Conservation (phyloP, 1,140 invertebrate genomes). For the Hycleus cichorii region DNA sequence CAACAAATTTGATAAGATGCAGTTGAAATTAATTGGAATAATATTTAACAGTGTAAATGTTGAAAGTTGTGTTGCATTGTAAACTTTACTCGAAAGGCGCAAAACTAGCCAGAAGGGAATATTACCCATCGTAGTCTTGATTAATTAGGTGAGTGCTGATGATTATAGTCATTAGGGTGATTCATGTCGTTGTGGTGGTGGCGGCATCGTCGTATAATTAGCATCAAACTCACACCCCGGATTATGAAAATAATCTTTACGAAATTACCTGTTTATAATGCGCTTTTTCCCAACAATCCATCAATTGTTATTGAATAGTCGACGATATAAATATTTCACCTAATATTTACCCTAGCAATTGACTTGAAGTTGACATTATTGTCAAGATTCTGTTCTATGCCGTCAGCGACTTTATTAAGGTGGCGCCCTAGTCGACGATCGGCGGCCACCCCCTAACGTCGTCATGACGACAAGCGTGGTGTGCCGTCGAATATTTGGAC, state of each 20-base stretch:
- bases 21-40: no score
- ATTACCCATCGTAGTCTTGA: conserved; percentile 2
- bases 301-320: neutral
- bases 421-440: neutral
- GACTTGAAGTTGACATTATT: conserved; percentile 21
- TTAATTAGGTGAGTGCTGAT: conserved; percentile 28
- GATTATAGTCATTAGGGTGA: conserved; percentile 25
- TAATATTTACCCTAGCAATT: conserved; percentile 20
- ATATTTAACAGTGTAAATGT: no score
- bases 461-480: conserved; percentile 6
- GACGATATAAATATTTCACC: conserved; percentile 16
- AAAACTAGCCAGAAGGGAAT: no score
- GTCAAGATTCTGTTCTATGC: conserved; percentile 9
- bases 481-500: conserved; percentile 13
- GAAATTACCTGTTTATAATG: conserved; percentile 1
- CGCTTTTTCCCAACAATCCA: no score
- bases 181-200: conserved; percentile 20
- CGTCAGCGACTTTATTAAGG: conserved; percentile 18
- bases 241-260: conserved; percentile 11
- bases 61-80: no score
- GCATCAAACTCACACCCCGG: conserved; percentile 4
- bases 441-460: conserved; percentile 5
- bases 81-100: no score
- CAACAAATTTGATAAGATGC: no score
- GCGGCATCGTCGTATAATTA: conserved; percentile 14